Evolutionary conservation across 2,113 vertebrate species (phyloP), one percentile per base, ranked within the genome.

Genomic region (Monarcha castaneiventris): DNA sequence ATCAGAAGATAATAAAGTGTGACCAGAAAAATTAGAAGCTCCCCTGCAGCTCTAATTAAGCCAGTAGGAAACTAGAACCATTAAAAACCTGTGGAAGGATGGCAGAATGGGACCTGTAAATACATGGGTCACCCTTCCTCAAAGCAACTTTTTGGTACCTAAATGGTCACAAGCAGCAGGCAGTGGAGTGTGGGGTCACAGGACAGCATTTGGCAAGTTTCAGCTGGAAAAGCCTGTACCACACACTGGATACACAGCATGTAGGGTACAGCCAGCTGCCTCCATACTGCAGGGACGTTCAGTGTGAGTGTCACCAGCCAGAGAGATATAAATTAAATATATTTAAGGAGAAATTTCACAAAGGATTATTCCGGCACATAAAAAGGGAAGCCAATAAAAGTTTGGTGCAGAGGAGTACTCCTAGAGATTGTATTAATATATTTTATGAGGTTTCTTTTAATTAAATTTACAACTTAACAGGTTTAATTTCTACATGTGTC

Each of bases 11-110:
- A 87, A 96, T 84, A 93, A 94, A 88, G 68, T 78, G 61, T 87
- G 85, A 94, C 76, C 68, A 84, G 80, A 95, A 93, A 93, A 93
- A 96, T 96, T 89, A 92, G 88, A 92, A 90, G 68, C 61, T 93
- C 18, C 68, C 72, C 85, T 74, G 79, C 79, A 88, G 72, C 84
- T 94, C 85, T 84, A 90, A 93, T 93, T 83, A 94, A 92, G 54
- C 63, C 44, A 75, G 68, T 52, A 52, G 48, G 79, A 89, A 89
- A 67, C 30, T 43, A 41, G 63, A 69, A 76, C 43, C 48, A 62
- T 76, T 55, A 49, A 44, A 76, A 83, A 76, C 55, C 48, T 80
- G 59, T 7, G 5, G 78, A 91, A 91, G 72, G 63, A 55, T 77
- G 59, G 75, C 29, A 73, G 79, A 67, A 80, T 4, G 23, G 55